Base-by-base conservation (phyloP, 2,888 invertebrate species). In the Colostygia pectinataria region DNA sequence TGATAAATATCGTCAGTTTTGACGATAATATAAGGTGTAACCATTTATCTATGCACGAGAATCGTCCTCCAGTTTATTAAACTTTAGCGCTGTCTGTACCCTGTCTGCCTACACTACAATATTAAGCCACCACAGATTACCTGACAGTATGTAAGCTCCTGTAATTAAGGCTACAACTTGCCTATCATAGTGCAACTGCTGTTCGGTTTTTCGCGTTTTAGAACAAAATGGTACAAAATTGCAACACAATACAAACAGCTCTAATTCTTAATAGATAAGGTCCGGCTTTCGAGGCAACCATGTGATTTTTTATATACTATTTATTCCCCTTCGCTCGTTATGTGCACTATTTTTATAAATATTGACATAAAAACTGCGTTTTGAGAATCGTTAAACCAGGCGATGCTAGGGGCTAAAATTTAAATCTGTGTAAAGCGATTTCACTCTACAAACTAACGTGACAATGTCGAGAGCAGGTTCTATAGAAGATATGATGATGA, bases 121-220 rank as follows among this genome's bases (percentile, higher is more conserved):
- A 40, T 46, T 28, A 28, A 28, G 27, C 7, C 34, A 24, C 1
- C 7, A 32, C 28, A 34, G 23, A 28, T 25, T 39, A 39, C 12
- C 33, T 39, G 10, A 39, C 13, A 33, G 25, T 18, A 18, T 23
- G 24, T 36, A 25, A 12, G 34, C 34, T 40, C 23, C 15, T 25
- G 31, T 20, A 29, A 37, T 37, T 74, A 75, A 74, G 75, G 68
- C 61, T 72, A 63, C 60, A 67, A 45, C 51, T 65, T 50, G 53
- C 32, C 44, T 57, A 70, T 69, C 64, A 70, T 69, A 70, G 67
- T 69, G 68, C 70, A 70, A 66, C 33, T 6, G 10, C 14, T 62
- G 63, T 65, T 61, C 45, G 55, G n/a, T 58, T 58, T 63, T 31
- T 31, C 39, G 41, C 52, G 53, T 44, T 68, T 70, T 54, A 63